Evolutionary conservation across 2,113 vertebrate genomes (phyloP), one percentile per base, ranked within the genome.

Genomic region (Rhipidura dahli): DNA sequence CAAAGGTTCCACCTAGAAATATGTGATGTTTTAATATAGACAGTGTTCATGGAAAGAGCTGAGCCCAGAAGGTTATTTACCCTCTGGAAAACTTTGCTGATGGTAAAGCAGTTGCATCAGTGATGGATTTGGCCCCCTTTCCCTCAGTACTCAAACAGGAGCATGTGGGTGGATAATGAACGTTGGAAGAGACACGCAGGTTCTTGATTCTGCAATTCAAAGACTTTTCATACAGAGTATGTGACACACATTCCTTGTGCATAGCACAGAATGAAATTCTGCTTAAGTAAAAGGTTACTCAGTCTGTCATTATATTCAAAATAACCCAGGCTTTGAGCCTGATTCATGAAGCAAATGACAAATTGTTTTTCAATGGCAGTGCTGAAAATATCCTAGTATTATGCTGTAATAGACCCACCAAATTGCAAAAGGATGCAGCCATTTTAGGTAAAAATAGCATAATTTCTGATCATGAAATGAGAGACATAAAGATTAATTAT

Each of bases 341-440:
- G 93, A 93, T 94, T 97, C 95, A 95, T 66, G 85, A 97, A 96
- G 91, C 93, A 97, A 97, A 91, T 97, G 94, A 93, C 93, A 83
- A 91, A 96, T 96, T 90, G 56, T 96, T 65, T 96, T 95, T 95
- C 87, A 96, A 93, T 87, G 88, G 79, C 94, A 92, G 95, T 87
- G 93, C 96, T 95, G 93, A 98, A 93, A 85, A 87, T 75, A 95
- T 93, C 96, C 95, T 53, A 83, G 90, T 92, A 90, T 93, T 94
- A 95, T 87, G 85, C 90, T 92, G 96, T 95, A 95, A 96, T 95
- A 93, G 92, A 90, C 89, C 69, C 80, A 72, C 83, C 83, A 84
- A 90, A 88, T 85, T 95, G 94, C 94, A 97, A 93, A 95, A 94
- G 93, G 92, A 94, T 95, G 89, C 95, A 91, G 72, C 89, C 92